A percentile compares a stretch with the other conserved stretches of the same genome.
Evolutionary conservation across 2,797 vertebrate genomes (phyloP).

Genomic region (Staurois parvus): DNA sequence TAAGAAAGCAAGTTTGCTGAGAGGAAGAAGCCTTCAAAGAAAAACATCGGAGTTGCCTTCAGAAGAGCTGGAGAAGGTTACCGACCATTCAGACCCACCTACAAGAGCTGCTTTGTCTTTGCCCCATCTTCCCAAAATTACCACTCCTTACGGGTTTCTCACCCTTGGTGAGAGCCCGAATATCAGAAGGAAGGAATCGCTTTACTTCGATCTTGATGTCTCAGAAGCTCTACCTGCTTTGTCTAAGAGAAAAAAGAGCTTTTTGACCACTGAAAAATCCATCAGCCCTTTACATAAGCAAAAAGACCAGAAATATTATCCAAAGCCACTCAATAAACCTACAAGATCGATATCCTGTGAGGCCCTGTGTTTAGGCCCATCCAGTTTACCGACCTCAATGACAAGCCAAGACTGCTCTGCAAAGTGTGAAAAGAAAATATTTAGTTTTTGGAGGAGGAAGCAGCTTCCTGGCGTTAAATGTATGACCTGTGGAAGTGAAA

Average conservation of each 20-base stretch:
- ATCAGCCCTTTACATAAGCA: slow-evolving; percentile 38
- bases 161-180: slow-evolving; percentile 82
- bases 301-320: not conserved
- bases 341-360: slow-evolving; percentile 38
- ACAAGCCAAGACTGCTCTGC: slow-evolving; percentile 13
- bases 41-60: slow-evolving; percentile 54
- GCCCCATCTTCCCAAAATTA: slow-evolving; percentile 80
- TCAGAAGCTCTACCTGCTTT: slow-evolving; percentile 62
- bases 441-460: slow-evolving; percentile 68
- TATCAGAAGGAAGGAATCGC: slow-evolving; percentile 81
- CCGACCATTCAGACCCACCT: slow-evolving; percentile 73
- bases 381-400: not conserved
- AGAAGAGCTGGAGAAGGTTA: slow-evolving; percentile 60
- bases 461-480: slow-evolving; percentile 63
- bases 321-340: not conserved
- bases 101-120: slow-evolving; percentile 81
- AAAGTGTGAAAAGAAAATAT: slow-evolving; percentile 68
- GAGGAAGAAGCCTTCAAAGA: slow-evolving; percentile 38
- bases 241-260: slow-evolving; percentile 60
- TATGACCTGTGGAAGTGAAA: slow-evolving; percentile 25
- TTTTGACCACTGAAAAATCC: not conserved
- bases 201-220: slow-evolving; percentile 74
- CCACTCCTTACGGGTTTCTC: slow-evolving; percentile 73
- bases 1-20: slow-evolving; percentile 34
- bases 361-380: not conserved